Conservation (phyloP, 2,797 vertebrate genomes). For the Gymnothorax javanicus region DNA sequence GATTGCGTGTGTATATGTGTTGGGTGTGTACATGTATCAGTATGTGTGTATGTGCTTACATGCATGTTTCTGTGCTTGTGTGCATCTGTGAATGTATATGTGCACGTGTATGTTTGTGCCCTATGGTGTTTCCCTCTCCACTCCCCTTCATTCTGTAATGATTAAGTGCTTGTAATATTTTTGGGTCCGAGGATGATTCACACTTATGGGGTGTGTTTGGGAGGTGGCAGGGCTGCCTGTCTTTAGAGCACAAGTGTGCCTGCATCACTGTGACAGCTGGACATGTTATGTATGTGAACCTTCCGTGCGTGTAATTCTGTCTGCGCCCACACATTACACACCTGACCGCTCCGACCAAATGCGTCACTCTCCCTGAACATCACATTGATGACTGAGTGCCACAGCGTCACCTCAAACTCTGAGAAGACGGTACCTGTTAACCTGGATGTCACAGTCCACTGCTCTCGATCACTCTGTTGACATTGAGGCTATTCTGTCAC, state of each 20-base stretch:
- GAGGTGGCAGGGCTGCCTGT: not conserved
- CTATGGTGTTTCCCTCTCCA: constrained; percentile 18
- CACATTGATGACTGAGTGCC: not conserved
- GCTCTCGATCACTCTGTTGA: not conserved
- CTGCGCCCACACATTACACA: not conserved
- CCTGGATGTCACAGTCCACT: not conserved
- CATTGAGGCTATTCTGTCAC: not conserved
- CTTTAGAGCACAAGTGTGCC: not conserved
- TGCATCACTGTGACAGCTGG: not conserved
- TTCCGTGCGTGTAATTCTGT: not conserved
- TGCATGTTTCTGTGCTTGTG: constrained; percentile 18
- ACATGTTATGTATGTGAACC: not conserved
- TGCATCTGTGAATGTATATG: constrained; percentile 20
- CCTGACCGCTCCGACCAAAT: not conserved
- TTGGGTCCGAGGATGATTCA: constrained; percentile 23
- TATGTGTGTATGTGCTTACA: constrained; percentile 21
- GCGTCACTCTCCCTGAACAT: not conserved
- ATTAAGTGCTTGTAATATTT: constrained; percentile 15
- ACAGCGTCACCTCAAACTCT: not conserved
- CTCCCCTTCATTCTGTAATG: constrained; percentile 12
- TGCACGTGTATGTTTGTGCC: not conserved
- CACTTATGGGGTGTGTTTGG: not conserved
- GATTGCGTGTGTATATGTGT: too few species aligned
- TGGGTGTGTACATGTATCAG: not conserved
- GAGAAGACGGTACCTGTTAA: not conserved